phyloP scores from a whole-genome alignment of 2,888 invertebrate genomes.

The Hypomecis punctinalis region DNA sequence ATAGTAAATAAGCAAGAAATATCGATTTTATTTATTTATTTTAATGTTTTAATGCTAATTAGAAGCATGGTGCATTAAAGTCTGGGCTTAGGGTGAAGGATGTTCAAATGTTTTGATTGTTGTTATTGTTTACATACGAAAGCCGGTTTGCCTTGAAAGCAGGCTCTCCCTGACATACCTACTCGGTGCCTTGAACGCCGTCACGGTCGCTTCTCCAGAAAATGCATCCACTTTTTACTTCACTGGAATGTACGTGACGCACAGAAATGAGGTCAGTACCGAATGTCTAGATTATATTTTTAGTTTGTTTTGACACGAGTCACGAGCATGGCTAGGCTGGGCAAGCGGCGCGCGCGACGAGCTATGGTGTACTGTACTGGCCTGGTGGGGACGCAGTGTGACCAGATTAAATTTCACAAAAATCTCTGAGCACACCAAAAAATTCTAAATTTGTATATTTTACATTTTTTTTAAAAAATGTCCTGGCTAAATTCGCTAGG shows the following conservation, averaged over 20 bases:
- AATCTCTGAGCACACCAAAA: too few relatives aligned
- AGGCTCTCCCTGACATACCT: conserved; percentile 40
- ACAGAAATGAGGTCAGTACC: conserved; percentile 28
- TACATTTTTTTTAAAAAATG: too few relatives aligned
- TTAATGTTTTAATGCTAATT: too few relatives aligned
- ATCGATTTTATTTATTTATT: too few relatives aligned
- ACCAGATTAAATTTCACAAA: too few relatives aligned
- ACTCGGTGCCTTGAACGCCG: conserved; percentile 27
- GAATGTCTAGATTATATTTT: conserved; percentile 33
- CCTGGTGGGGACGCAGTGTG: too few relatives aligned
- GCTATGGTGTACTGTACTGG: conserved; percentile 69
- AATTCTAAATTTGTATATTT: too few relatives aligned
- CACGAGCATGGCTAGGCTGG: conserved; percentile 15
- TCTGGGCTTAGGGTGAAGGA: background rate
- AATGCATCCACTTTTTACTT: conserved; percentile 26
- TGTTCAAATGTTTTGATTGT: background rate
- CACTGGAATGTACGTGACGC: conserved; percentile 17
- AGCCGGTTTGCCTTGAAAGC: conserved; percentile 20
- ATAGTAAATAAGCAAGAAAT: too few relatives aligned
- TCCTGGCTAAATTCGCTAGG: too few relatives aligned
- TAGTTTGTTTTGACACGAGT: conserved; percentile 31
- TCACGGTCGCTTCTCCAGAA: conserved; percentile 30
- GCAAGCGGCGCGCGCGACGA: conserved; percentile 59
- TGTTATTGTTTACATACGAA: conserved; percentile 34
- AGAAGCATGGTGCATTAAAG: too few relatives aligned